Base-by-base conservation (phyloP, 2,888 invertebrate genomes). In the Ischnus inquisitorius region DNA sequence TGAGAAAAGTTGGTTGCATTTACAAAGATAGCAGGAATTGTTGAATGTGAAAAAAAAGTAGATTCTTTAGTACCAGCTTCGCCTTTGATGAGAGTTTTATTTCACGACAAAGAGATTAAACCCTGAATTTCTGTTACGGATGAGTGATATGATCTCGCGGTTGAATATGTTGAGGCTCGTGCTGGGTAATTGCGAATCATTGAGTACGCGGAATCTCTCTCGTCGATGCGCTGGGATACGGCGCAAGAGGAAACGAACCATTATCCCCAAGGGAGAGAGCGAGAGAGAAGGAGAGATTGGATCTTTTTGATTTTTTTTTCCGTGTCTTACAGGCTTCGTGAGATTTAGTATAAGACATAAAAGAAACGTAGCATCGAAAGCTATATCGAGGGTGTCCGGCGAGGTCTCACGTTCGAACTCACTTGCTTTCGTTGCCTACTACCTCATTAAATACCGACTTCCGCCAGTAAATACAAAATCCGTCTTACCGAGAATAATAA, bases 131-230 rank as follows among this genome's bases (percentile, higher is more conserved):
- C 46, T 39, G 46, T 19, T 51, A 51, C 22, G 12, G 39, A 25
- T 22, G 34, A 43, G 43, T 22, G 77, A 71, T 65, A 57, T 39
- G 54, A 79, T 79, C 57, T 74, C 39, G 74, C 28, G 25, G 25
- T 74, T 64, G 54, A 74, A 65, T 67, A 67, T 54, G 48, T 60
- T 57, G 60, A 65, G 83, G 76, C 83, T 80, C 76, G 81, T 83
- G 81, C 79, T 72, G 57, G 65, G 83, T 86, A 85, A 87, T 87
- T 86, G 87, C 77, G 84, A 80, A 85, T 84, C 86, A 87, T 85
- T 77, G 85, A 79, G 84, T 77, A 75, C 54, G 51, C 75, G 78
- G 62, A 75, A 16, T 75, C 62, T 68, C 71, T 54, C 51, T 57
- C 60, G 69, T 75, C 72, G 79, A 79, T 34, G 65, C 69, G 65